Percentiles rank a stretch among this genome's conserved stretches.
Conservation (phyloP, 2,797 vertebrate species). For the Neostethus bicornis region DNA sequence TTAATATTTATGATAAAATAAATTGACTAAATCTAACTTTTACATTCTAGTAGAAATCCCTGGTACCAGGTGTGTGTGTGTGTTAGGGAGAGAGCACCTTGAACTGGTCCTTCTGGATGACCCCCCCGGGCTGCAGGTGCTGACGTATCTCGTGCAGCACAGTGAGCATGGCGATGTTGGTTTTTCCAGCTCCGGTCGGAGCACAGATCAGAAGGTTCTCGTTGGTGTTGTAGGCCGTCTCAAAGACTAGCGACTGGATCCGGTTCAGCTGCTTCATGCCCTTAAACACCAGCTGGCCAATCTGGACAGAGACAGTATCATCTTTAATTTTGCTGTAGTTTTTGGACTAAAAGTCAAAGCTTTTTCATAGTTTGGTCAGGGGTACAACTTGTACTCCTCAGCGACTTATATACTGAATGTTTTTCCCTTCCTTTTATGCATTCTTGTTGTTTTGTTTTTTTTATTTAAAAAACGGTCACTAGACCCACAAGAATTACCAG, state of each 20-base stretch:
- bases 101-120: constrained; percentile 97
- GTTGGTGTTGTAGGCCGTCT: constrained; percentile 98
- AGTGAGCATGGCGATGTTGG: constrained; percentile 97
- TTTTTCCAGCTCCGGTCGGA: constrained; percentile 97
- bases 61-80: not conserved
- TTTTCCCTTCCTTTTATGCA: too few species aligned
- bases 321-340: too few species aligned
- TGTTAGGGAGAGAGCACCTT: constrained; percentile 76
- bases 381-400: too few species aligned
- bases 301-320: constrained; percentile 63
- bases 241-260: constrained; percentile 97
- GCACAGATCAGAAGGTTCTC: constrained; percentile 98
- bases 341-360: too few species aligned
- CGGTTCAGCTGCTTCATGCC: constrained; percentile 93
- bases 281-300: constrained; percentile 95
- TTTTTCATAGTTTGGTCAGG: too few species aligned
- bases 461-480: not conserved
- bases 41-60: too few species aligned
- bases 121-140: constrained; percentile 88
- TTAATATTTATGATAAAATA: too few species aligned
- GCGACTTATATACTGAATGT: too few species aligned
- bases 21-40: too few species aligned
- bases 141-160: constrained; percentile 95
- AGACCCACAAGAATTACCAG: too few species aligned
- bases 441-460: not conserved